Base-by-base conservation (phyloP, 2,113 vertebrate species). In the Tachuris rubrigastra region DNA sequence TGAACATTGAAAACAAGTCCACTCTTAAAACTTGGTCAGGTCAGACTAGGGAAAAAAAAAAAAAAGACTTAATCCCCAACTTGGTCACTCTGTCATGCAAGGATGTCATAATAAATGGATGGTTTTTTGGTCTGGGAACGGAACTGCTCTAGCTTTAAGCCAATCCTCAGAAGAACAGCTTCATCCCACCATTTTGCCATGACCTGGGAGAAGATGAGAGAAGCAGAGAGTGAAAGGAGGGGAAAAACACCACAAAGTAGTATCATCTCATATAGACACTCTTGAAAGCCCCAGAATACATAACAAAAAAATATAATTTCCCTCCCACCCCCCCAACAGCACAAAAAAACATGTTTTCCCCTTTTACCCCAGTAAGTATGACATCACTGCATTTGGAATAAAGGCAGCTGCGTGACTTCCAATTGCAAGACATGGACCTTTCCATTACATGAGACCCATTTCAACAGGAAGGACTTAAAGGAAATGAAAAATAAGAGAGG, bases 181-280 rank as follows among this genome's bases (percentile, higher is more conserved):
- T 98, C 97, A 71, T 98, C 94, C 97, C 97, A 98, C 97, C 97
- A 97, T 72, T 97, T 97, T 58, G 91, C 95, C 97, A 97, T 98
- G 75, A 98, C 95, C 97, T 98, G 75, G 24, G n/a, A 94, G 50
- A 89, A 69, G 44, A 67, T n/a, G 18, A 60, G 20, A 79, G n/a
- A 71, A 13, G 15, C 33, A 89, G 49, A 75, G 50, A 8, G 5
- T 49, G 24, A 46, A 39, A 2, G 8, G 37, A 12, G 3, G 27
- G 7, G 17, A 6, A 10, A 12, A 60, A 71, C 7, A 33, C 4
- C 8, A 15, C 50, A 52, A 52, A 39, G 21, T 9, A 75, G 14
- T 33, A 69, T n/a, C 8, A 62, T 67, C 37, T 35, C n/a, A 42
- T 22, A 62, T 0, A 85, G 42, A 46, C 14, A 2, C 12, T 74